Base-by-base conservation (phyloP, 2,113 vertebrate genomes). In the Rhineura floridana region DNA sequence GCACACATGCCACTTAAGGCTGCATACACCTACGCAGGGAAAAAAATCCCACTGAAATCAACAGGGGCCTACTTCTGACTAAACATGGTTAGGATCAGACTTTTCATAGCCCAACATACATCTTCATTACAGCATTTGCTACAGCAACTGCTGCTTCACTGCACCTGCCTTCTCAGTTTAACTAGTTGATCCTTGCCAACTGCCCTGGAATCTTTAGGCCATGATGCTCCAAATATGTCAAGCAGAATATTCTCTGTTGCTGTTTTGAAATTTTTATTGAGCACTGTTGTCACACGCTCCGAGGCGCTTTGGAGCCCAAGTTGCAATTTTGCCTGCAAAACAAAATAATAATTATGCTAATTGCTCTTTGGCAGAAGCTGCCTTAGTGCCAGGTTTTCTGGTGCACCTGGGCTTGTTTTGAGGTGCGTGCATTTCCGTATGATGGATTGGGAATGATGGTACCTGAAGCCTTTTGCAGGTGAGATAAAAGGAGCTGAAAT, bases 261-360 rank as follows among this genome's bases (percentile, higher is more conserved):
- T n/a, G 62, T 83, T 93, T 88, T 87, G 90, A 36, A 72, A 76
- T 85, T 93, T 90, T 62, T 91, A 46, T 70, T 36, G 8, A 9
- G 92, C 1, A 0, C 87, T 21, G 39, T 21, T 75, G 86, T 92
- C 12, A 10, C 0, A 59, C 7, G 19, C 46, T 1, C 1, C 19
- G 50, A 42, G 88, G 89, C 91, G 87, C 86, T 92, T 92, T 80
- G 88, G 86, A 91, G 93, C 88, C 92, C 91, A 87, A 92, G 93
- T 39, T 85, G 73, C 91, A n/a, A 93, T 91, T 92, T 90, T 89
- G 76, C 3, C 87, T 72, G 63, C 59, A 78, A 78, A 90, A 93
- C 88, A 93, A 95, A 94, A 94, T 93, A 93, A 89, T 95, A 93
- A 96, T 95, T 93, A 91, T 0, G 84, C 88, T 87, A 87, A 89